Base-by-base conservation (phyloP, 2,797 vertebrate genomes). In the Vultur gryphus region DNA sequence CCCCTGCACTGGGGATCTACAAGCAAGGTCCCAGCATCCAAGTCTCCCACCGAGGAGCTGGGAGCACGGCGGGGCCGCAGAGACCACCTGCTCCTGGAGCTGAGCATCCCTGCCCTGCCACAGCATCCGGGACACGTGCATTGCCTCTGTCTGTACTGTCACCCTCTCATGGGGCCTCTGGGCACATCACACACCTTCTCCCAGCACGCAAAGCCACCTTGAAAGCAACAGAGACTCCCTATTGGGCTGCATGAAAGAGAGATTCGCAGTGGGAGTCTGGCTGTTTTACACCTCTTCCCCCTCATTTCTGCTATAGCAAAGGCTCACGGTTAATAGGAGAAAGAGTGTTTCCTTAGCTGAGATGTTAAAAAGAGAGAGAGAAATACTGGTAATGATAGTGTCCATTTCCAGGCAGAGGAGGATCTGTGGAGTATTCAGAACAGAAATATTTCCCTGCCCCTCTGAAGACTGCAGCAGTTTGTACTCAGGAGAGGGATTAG, bases 381-480 rank as follows among this genome's bases (percentile, higher is more conserved):
- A 91, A 84, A 81, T 91, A 86, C 67, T 81, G 64, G 28, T 97
- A 97, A 97, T 76, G 85, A 92, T 88, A 95, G 96, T 83, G 62
- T 97, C 95, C 55, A 3, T 98, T 98, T 98, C 97, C 92, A 75
- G 84, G 91, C 92, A 96, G 89, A 96, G 96, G 96, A 93, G 93
- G 95, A 97, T 98, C 96, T 98, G 95, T 94, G 90, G 94, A 95
- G 81, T 94, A 82, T 58, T 93, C 90, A 95, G 93, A 96, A 97
- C 84, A 97, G 91, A 96, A 93, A 93, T 92, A 96, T 92, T 97
- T 97, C 89, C 92, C 75, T 52, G 67, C 95, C 69, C 77, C 87
- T 97, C 80, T 91, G 54, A 95, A 95, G 55, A 70, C 86, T 89
- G 94, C 94, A 95, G 96, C 86, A 95, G 75, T 96, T 97, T 92